A percentile compares a stretch with the other conserved stretches of the same genome.
phyloP scores from a whole-genome alignment of 2,888 invertebrate species.

The Blastobasis lacticolella region DNA sequence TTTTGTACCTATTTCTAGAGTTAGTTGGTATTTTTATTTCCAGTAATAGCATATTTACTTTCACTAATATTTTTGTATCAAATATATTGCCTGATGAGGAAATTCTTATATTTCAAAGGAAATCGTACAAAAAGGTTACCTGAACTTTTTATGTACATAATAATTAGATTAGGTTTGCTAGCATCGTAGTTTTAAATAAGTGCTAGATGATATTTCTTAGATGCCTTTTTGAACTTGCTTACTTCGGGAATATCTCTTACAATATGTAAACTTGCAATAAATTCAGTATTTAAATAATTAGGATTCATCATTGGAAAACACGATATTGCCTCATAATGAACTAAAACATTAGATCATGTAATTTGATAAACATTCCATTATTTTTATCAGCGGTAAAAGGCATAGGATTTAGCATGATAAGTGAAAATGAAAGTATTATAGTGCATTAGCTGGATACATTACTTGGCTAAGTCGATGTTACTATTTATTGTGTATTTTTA shows the following conservation, averaged over 20 bases:
- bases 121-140: slow-evolving; percentile 64
- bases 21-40: slow-evolving; percentile 18
- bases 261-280: no score
- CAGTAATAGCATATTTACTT: slow-evolving; percentile 28
- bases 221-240: neutral
- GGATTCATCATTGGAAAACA: no score
- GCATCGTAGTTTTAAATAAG: slow-evolving; percentile 30
- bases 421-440: slow-evolving; percentile 66
- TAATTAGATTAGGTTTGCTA: slow-evolving; percentile 29
- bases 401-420: slow-evolving; percentile 26
- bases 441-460: slow-evolving; percentile 58
- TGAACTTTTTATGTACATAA: slow-evolving; percentile 48
- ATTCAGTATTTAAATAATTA: no score
- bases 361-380: no score
- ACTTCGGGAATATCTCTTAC: no score
- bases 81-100: neutral
- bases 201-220: slow-evolving; percentile 34
- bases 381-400: no score
- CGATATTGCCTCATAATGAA: no score
- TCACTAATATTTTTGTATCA: slow-evolving; percentile 10
- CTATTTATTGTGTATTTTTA: slow-evolving; percentile 74
- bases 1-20: slow-evolving; percentile 14
- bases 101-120: slow-evolving; percentile 1
- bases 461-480: slow-evolving; percentile 63
- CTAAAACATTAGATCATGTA: no score